A percentile compares a stretch with the other conserved stretches of the same genome.
These are phyloP conservation scores for Sebastes fasciatus DNA, from an alignment of 2,113 vertebrate species.

Conservation along the genomic window DNA sequence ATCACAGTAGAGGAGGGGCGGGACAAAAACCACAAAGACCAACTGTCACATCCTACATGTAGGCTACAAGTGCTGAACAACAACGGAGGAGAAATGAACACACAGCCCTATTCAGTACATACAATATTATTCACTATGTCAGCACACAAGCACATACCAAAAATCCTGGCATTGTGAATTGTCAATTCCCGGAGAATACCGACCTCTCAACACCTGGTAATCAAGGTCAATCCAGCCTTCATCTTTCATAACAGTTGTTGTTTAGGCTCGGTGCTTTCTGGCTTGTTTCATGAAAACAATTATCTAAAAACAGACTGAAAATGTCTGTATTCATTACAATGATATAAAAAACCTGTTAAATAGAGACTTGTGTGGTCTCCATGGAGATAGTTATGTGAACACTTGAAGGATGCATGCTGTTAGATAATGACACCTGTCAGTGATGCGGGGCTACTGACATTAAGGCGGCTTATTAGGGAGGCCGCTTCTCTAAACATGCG, in stretches of 20 bases:
- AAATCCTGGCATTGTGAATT: not conserved
- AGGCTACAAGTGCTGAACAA: no score
- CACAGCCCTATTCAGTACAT: not conserved
- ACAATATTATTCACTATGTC: not conserved
- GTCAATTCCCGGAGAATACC: not conserved
- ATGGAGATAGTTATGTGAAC: constrained; percentile 43
- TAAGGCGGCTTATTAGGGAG: constrained; percentile 28
- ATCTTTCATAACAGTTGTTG: no score
- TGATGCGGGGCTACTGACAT: constrained; percentile 21
- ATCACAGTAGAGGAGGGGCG: no score
- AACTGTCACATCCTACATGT: no score
- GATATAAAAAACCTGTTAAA: not conserved
- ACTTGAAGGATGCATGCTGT: constrained; percentile 15
- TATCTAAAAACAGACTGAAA: not conserved
- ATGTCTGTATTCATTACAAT: not conserved
- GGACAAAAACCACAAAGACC: no score
- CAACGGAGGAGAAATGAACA: no score
- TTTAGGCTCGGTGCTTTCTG: not conserved
- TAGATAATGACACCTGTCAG: constrained; percentile 39
- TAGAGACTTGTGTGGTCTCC: constrained; percentile 29
- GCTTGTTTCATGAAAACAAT: not conserved
- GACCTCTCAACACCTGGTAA: not conserved
- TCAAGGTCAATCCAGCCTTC: not conserved
- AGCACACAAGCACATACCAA: not conserved
- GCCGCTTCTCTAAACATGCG: constrained; percentile 4